Evolutionary conservation across 2,888 invertebrate genomes (phyloP).

Genomic region (Luperina testacea): DNA sequence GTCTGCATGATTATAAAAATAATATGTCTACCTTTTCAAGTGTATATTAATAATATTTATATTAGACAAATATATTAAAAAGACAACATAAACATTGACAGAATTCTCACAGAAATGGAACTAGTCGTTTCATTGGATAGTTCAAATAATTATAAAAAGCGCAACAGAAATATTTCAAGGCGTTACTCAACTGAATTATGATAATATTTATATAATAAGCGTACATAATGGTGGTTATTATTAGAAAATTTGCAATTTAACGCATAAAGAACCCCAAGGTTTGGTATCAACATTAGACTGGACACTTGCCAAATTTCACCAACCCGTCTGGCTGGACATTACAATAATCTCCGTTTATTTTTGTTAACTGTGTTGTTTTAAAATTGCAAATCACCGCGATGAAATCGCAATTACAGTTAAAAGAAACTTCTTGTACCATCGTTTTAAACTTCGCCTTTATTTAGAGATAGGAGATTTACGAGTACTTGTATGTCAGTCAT

Average conservation of each 20-base stretch:
- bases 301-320: constrained; percentile 76
- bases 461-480: constrained; percentile 28
- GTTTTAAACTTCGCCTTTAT: constrained; percentile 24
- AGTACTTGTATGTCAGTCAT: constrained; percentile 22
- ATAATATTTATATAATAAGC: constrained; percentile 57
- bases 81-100: constrained; percentile 18
- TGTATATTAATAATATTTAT: not conserved
- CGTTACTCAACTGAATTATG: constrained; percentile 52
- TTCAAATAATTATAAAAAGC: constrained; percentile 42
- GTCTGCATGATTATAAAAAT: constrained; percentile 22
- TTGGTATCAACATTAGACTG: constrained; percentile 74
- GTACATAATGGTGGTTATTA: constrained; percentile 66
- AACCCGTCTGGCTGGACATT: constrained; percentile 78
- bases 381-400: constrained; percentile 69
- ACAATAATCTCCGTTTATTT: constrained; percentile 78
- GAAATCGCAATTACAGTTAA: constrained; percentile 61
- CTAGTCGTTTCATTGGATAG: constrained; percentile 15
- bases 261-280: constrained; percentile 78
- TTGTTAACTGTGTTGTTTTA: constrained; percentile 73
- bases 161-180: constrained; percentile 58
- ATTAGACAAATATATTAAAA: constrained; percentile 26
- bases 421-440: constrained; percentile 49
- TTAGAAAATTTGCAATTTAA: constrained; percentile 72
- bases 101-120: constrained; percentile 7
- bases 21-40: not conserved